These are phyloP conservation scores for Actias luna DNA, from an alignment of 2,888 invertebrate genomes.

Conservation along the genomic window DNA sequence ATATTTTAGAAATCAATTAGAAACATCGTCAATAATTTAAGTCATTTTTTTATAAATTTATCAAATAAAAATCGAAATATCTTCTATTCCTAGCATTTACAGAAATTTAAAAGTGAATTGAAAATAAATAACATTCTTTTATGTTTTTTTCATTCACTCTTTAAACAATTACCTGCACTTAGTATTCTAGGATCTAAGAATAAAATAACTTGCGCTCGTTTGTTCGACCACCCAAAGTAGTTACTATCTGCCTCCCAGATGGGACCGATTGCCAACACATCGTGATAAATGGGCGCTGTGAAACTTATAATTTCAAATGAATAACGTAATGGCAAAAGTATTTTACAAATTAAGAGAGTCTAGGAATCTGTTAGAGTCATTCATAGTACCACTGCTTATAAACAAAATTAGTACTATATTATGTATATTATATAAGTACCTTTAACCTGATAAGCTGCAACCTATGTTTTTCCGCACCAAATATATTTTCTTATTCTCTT, in stretches of 20 bases:
- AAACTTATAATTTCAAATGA: slow-evolving; percentile 65
- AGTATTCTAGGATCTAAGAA: slow-evolving; percentile 21
- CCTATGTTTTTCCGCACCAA: no score
- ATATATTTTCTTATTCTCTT: no score
- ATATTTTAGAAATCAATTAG: no score
- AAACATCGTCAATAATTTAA: no score
- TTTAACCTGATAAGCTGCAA: no score
- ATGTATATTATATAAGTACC: no score
- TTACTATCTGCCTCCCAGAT: slow-evolving; percentile 3
- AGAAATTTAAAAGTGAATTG: background rate
- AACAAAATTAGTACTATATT: no score
- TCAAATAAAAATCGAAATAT: background rate
- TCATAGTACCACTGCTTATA: slow-evolving; percentile 13
- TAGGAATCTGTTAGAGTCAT: slow-evolving; percentile 52
- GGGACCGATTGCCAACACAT: slow-evolving; percentile 33
- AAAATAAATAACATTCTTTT: background rate
- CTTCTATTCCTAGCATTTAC: background rate
- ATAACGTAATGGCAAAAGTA: slow-evolving; percentile 55
- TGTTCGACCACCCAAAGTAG: background rate
- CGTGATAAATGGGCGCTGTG: slow-evolving; percentile 55
- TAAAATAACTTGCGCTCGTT: slow-evolving; percentile 8
- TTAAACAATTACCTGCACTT: slow-evolving; percentile 16
- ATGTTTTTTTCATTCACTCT: slow-evolving; percentile 7
- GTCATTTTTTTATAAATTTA: no score
- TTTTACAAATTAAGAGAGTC: slow-evolving; percentile 57